phyloP scores from a whole-genome alignment of 2,113 vertebrate species.

The Syngnathus typhle region DNA sequence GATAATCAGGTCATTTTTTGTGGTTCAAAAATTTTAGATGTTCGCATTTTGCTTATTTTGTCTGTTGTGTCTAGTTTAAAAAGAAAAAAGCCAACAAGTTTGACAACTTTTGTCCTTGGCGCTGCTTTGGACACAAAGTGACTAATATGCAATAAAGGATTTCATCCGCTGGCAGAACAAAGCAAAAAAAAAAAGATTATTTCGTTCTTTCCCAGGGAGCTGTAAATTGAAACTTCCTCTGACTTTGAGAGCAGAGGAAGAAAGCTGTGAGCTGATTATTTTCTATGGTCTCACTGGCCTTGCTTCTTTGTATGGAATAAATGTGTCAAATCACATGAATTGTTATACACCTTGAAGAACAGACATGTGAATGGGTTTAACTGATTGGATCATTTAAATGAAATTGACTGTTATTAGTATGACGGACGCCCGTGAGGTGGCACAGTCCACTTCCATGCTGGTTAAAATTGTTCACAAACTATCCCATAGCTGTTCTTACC shows the following conservation, averaged over 20 bases:
- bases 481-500: not conserved
- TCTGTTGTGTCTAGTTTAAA: not conserved
- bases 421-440: not conserved
- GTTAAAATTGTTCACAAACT: not conserved
- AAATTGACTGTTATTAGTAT: not conserved
- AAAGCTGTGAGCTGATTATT: conserved; percentile 27
- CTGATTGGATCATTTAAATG: not conserved
- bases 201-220: conserved; percentile 19
- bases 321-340: not conserved
- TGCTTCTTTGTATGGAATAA: conserved; percentile 6
- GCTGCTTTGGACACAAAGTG: conserved; percentile 8
- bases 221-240: conserved; percentile 32
- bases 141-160: conserved; percentile 36
- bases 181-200: conserved; percentile 16
- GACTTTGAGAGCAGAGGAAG: conserved; percentile 1
- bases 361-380: not conserved
- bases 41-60: no score
- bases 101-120: conserved; percentile 38
- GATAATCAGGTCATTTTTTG: no score
- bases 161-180: conserved; percentile 16
- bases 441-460: not conserved
- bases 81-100: conserved; percentile 23
- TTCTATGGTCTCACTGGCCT: conserved; percentile 6
- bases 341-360: not conserved
- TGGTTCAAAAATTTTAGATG: no score